These are phyloP conservation scores for Escarpia spicata DNA, from an alignment of 2,888 invertebrate genomes.

Conservation along the genomic window DNA sequence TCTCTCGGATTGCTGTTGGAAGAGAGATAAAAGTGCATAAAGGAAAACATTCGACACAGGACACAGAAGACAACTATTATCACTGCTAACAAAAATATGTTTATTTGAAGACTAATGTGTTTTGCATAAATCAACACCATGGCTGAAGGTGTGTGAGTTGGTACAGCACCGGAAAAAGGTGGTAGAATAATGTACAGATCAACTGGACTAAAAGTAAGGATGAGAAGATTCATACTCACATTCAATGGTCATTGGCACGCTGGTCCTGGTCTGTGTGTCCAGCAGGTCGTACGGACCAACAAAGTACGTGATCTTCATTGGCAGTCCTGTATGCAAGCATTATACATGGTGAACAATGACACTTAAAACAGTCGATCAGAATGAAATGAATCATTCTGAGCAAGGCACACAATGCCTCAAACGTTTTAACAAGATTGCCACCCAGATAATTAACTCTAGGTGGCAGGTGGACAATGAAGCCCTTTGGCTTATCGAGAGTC, in stretches of 20 bases:
- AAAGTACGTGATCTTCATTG: slow-evolving; percentile 93
- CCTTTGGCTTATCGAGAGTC: no score
- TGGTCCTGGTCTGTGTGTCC: slow-evolving; percentile 78
- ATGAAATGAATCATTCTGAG: not conserved
- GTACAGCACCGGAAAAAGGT: not conserved
- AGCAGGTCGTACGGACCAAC: slow-evolving; percentile 91
- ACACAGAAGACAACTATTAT: not conserved
- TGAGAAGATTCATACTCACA: slow-evolving; percentile 53
- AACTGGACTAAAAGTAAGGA: not conserved
- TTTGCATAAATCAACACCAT: not conserved
- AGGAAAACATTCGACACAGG: not conserved
- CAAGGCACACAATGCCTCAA: no score
- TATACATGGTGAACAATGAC: not conserved
- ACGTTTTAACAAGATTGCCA: no score
- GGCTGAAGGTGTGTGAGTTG: not conserved
- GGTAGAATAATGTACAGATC: not conserved
- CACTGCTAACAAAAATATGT: not conserved
- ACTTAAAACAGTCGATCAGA: not conserved
- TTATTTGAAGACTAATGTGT: not conserved
- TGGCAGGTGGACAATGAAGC: no score
- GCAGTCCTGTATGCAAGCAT: slow-evolving; percentile 75
- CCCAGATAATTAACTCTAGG: no score
- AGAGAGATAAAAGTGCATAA: slow-evolving; percentile 22
- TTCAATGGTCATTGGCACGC: slow-evolving; percentile 81
- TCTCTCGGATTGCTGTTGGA: slow-evolving; percentile 68